Evolutionary conservation across 2,797 vertebrate species (phyloP), one percentile per base, ranked within the genome.

Genomic region (Ctenopoma kingsleyae): DNA sequence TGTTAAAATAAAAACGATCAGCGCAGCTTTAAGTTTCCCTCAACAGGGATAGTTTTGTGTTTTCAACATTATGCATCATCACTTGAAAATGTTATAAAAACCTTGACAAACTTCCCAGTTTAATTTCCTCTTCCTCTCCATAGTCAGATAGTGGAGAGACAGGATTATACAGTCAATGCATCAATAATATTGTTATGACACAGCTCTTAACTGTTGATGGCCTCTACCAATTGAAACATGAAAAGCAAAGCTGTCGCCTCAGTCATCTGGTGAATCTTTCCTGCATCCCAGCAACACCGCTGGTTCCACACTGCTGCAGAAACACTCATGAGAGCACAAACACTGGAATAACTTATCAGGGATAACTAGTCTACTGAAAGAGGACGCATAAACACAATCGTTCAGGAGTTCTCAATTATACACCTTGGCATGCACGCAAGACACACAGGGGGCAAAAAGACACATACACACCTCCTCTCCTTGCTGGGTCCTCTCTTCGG

Each of bases 91-190:
- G 40, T 54, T 38, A 51, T 44, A 49, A 55, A 69, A 81, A 32
- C 59, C 47, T 71, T 74, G 60, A 79, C 79, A 78, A 79, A 85
- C 48, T 71, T 71, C 63, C 63, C 46, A 76, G 53, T 76, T 69
- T 76, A 70, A 76, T 84, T 85, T 73, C 66, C 68, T 71, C 64
- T 65, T 67, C 67, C 77, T 84, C 36, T 77, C 63, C 66, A 46
- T 60, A 85, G 83, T 85, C 80, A 72, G 82, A 81, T 56, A 71
- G 72, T 57, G 83, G 66, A 71, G 76, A 71, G 77, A 67, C 79
- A 69, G 89, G 88, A 92, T 92, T 91, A 92, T 71, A 85, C 85
- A 83, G 80, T 88, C 83, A 85, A 80, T 55, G 89, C 89, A 88
- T 89, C 88, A 80, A 80, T 86, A 83, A 92, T 72, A 75, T 81